Evolutionary conservation across 2,888 invertebrate genomes (phyloP).

Genomic region (Sphinx pinastri): DNA sequence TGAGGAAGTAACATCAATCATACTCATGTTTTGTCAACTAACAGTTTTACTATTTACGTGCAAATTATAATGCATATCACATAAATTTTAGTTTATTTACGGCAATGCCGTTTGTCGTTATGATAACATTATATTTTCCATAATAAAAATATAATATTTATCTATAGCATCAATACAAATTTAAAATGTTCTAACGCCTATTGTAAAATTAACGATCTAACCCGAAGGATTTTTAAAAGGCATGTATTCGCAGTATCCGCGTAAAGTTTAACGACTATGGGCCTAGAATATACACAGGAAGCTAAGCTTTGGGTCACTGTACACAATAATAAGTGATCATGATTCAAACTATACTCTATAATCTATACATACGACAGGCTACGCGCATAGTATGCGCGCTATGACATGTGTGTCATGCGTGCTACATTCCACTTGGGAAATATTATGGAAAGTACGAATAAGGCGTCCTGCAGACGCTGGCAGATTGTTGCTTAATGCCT

Average conservation of each 20-base stretch:
- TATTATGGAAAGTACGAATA: too few species aligned
- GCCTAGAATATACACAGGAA: constrained; percentile 13
- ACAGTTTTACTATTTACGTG: not conserved
- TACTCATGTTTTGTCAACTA: not conserved
- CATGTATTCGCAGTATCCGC: too few species aligned
- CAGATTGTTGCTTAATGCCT: too few species aligned
- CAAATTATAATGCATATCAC: not conserved
- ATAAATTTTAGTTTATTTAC: too few species aligned
- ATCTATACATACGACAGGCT: not conserved
- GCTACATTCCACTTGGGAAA: too few species aligned
- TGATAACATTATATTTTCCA: not conserved
- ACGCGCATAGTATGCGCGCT: constrained; percentile 5
- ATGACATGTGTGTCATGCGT: not conserved
- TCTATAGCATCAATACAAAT: too few species aligned
- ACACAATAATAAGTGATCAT: constrained; percentile 21
- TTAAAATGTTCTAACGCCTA: too few species aligned
- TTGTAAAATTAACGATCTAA: too few species aligned
- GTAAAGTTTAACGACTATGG: not conserved
- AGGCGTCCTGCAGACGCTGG: too few species aligned
- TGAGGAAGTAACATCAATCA: not conserved
- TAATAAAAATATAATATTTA: too few species aligned
- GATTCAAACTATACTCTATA: constrained; percentile 8
- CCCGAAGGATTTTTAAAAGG: too few species aligned
- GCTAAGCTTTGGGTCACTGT: constrained; percentile 11
- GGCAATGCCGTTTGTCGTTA: too few species aligned